Evolutionary conservation across 2,888 invertebrate genomes (phyloP).

Genomic region (Hypomecis punctinalis): DNA sequence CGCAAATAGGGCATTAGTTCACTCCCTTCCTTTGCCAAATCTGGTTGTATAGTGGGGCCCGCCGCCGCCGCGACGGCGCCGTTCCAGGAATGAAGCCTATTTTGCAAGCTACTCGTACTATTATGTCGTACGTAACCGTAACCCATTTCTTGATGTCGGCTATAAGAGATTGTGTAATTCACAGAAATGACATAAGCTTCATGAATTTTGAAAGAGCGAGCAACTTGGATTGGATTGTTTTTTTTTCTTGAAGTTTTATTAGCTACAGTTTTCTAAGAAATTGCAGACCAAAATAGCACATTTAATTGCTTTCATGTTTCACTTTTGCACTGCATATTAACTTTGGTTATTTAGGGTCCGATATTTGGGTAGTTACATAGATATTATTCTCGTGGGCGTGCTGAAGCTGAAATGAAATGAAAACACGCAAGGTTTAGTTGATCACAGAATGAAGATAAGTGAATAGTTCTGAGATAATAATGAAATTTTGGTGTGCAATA

Average conservation of each 20-base stretch:
- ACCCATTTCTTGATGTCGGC: conserved; percentile 57
- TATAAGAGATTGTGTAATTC: conserved; percentile 48
- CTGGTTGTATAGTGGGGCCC: conserved; percentile 45
- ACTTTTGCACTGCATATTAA: too few species aligned
- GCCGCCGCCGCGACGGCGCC: conserved; percentile 49
- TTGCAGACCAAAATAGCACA: too few species aligned
- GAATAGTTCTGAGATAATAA: too few species aligned
- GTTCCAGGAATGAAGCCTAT: conserved; percentile 51
- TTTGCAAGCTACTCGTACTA: conserved; percentile 49
- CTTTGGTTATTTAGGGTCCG: too few species aligned
- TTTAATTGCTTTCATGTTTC: too few species aligned
- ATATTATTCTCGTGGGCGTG: neutral
- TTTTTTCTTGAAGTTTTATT: neutral
- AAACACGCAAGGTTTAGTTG: conserved; percentile 21
- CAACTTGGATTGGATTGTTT: neutral
- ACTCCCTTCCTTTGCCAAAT: conserved; percentile 57
- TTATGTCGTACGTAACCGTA: conserved; percentile 50
- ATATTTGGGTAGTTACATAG: too few species aligned
- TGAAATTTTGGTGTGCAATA: too few species aligned
- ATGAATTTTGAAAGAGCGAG: conserved; percentile 13
- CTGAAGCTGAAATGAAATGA: conserved; percentile 3
- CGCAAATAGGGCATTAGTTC: conserved; percentile 57
- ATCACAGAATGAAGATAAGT: too few species aligned
- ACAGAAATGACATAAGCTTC: conserved; percentile 34
- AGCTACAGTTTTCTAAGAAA: too few species aligned